Evolutionary conservation across 2,113 vertebrate species (phyloP), one percentile per base, ranked within the genome.

Genomic region (Urocynchramus pylzowi): DNA sequence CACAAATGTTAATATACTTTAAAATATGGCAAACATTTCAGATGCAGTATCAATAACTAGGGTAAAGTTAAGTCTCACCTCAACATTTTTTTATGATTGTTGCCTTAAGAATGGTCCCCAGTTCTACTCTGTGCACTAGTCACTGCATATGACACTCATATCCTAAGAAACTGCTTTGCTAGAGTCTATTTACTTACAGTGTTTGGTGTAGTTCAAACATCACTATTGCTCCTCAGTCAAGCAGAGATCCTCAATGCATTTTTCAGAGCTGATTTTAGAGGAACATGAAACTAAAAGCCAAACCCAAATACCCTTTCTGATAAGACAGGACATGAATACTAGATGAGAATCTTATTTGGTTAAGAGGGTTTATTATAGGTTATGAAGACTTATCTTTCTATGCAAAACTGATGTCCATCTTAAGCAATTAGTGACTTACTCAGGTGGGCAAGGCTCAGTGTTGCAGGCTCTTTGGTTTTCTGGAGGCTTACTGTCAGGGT

Each of bases 391-490:
- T 21, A 45, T 61, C 13, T 39, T 47, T 16, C 41, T 49, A 26
- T 12, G 20, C 27, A 92, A 92, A 96, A 93, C n/a, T 65, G 2
- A 71, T 20, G 22, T 69, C 5, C 42, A n/a, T 87, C 30, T 90
- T 35, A 56, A 45, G 33, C 41, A 35, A 69, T 80, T 47, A 91
- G 39, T 39, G 10, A 99, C 99, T 98, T 98, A 99, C 99, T 99
- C 99, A n/a, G 99, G 98, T 69, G 99, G 99, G 91, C 99, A 99
- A n/a, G 99, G 98, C 98, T 99, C 99, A 56, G 98, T 98, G 96
- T 99, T 99, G 98, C 99, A 99, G 97, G 98, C 94, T 93, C 99
- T 98, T 96, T 99, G 99, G 97, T 98, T 99, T 98, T 99, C 99
- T 52, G 99, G 99, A 68, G 98, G 98, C 92, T 99, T 99, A 96